Evolutionary conservation across 2,797 vertebrate species (phyloP), one percentile per base, ranked within the genome.

Genomic region (Betta splendens): DNA sequence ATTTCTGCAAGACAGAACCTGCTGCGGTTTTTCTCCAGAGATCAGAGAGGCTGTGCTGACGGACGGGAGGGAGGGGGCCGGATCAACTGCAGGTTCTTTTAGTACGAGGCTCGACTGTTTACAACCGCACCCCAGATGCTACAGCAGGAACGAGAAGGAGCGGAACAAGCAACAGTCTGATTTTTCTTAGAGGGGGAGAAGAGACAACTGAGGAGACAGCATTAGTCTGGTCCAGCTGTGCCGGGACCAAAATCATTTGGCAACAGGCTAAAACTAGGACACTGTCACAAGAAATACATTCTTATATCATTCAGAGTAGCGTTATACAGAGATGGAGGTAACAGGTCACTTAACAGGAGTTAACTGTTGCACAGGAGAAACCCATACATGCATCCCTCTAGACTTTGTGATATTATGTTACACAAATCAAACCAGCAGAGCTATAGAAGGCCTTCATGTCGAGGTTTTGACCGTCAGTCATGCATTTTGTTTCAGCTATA

Each of bases 401-500:
- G 60, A 89, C 69, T 61, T 52, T 31, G 54, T 75, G 79, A 69
- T 72, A 76, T 65, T 85, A 84, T 77, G 77, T 84, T 77, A 79
- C 81, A 90, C 68, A 69, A 69, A 85, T 80, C 79, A 80, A 89
- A 85, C 84, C 85, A 78, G 83, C 74, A 23, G 71, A 78, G 78
- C 82, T 77, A 82, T 72, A 84, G 75, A 85, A 89, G 83, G 84
- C 85, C 81, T 88, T 89, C 64, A 21, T 77, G 83, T 58, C 68
- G 77, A 87, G 84, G 81, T 79, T 77, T 43, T 45, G 72, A 86
- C 83, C 61, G 74, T 80, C 65, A 36, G 80, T 86, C 91, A 92
- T 92, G 91, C 91, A 87, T 86, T 81, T 81, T 80, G 77, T 85
- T 86, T 87, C 78, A 74, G 80, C 80, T 84, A 81, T 85, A 89